Evolutionary conservation across 2,888 invertebrate species (phyloP).

Genomic region (Empis livida): DNA sequence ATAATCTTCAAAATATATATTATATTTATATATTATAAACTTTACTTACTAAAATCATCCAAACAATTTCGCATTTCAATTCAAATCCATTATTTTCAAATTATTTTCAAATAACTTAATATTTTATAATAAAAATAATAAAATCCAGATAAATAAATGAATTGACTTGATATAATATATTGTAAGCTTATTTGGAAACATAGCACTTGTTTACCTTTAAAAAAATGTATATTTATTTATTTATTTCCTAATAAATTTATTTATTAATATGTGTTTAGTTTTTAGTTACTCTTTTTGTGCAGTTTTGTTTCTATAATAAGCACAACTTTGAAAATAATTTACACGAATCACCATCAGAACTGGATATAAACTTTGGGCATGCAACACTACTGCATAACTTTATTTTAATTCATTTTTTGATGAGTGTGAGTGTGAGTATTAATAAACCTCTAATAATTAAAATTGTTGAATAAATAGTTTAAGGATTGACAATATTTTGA

Average conservation of each 20-base stretch:
- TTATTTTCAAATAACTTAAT: constrained; percentile 2
- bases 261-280: background rate
- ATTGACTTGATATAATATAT: constrained; percentile 2
- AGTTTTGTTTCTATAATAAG: constrained; percentile 4
- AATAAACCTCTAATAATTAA: too few relatives aligned
- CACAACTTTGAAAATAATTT: constrained; percentile 5
- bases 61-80: constrained; percentile 5
- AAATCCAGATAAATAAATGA: background rate
- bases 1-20: too few relatives aligned
- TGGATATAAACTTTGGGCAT: constrained; percentile 1
- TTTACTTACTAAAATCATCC: background rate
- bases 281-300: constrained; percentile 4
- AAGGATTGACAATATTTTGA: too few relatives aligned
- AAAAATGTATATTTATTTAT: background rate
- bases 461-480: too few relatives aligned
- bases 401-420: too few relatives aligned
- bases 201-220: background rate
- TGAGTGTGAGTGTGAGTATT: too few relatives aligned
- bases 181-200: background rate
- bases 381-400: too few relatives aligned
- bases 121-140: constrained; percentile 2
- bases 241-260: background rate
- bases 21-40: background rate
- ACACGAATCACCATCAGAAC: background rate
- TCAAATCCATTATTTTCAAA: too few relatives aligned